Evolutionary conservation across 2,113 vertebrate genomes (phyloP), one percentile per base, ranked within the genome.

Genomic region (Tapirus terrestris): DNA sequence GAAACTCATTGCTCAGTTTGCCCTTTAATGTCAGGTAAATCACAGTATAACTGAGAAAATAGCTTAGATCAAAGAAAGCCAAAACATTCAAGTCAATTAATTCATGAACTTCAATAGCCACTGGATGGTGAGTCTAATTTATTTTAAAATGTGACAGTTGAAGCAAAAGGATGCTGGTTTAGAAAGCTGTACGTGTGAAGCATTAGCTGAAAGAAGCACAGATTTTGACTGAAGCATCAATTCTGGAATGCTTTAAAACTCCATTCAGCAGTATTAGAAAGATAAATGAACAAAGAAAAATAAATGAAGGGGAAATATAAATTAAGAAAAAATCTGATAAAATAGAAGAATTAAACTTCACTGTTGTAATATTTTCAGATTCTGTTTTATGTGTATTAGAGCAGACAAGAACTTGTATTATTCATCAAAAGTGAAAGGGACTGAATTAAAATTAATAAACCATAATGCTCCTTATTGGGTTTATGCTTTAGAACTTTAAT

Each of bases 31-130:
- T 89, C 95, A 96, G 96, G 96, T 92, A 97, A 96, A 83, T 53
- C 90, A 92, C 87, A 96, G 36, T 67, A 83, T 92, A 60, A 75
- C n/a, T 87, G 9, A 21, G 88, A 79, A 97, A 97, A 97, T 16
- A 98, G 51, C 68, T 97, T 68, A 96, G 84, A 98, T 98, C 90
- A 97, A 97, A 98, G 92, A 94, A 94, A 96, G 18, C 93, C 88
- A 97, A 94, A 95, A 83, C 96, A 43, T 65, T 96, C 95, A 98
- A 98, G 96, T 97, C 77, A 98, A 96, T 98, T 98, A 98, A 97
- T 60, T 98, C 84, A 81, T 92, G 97, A 97, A 97, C 94, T 97
- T 98, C 92, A 97, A 97, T 87, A 94, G 97, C 87, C 96, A 36
- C 84, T 98, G 68, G 56, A 97, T 96, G 73, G 91, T 92, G 45